Percentiles rank a stretch among this genome's conserved stretches.
Evolutionary conservation across 2,888 invertebrate genomes (phyloP).

Genomic region (Gymnosoma rotundatum): DNA sequence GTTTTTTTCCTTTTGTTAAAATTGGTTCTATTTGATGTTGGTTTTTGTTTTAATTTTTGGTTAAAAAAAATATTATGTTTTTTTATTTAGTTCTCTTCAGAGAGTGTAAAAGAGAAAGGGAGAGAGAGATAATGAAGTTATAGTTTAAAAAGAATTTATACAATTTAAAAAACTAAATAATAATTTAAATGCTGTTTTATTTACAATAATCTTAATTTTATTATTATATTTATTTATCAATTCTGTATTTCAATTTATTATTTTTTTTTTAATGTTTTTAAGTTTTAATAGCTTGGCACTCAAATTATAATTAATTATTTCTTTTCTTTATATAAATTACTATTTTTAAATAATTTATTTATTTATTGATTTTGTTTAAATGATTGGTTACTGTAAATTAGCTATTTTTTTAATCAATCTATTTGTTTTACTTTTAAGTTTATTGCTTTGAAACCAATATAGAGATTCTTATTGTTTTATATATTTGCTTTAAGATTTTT

Average conservation of each 20-base stretch:
- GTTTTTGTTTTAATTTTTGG: slow-evolving; percentile 62
- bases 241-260: slow-evolving; percentile 55
- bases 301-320: slow-evolving; percentile 75
- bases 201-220: slow-evolving; percentile 44
- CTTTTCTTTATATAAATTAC: slow-evolving; percentile 68
- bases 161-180: slow-evolving; percentile 68
- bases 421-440: slow-evolving; percentile 57
- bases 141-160: slow-evolving; percentile 35
- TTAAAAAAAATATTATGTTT: slow-evolving; percentile 25
- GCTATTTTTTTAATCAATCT: slow-evolving; percentile 67
- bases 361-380: slow-evolving; percentile 63
- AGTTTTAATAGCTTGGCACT: slow-evolving; percentile 81
- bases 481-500: slow-evolving; percentile 58
- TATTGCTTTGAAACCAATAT: slow-evolving; percentile 71
- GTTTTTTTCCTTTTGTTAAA: slow-evolving; percentile 32
- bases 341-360: slow-evolving; percentile 57
- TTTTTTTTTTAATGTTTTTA: slow-evolving; percentile 47
- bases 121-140: not conserved
- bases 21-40: slow-evolving; percentile 70
- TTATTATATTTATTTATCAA: slow-evolving; percentile 44
- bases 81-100: slow-evolving; percentile 10
- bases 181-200: slow-evolving; percentile 66
- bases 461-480: slow-evolving; percentile 67
- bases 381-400: slow-evolving; percentile 71
- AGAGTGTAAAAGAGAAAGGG: not conserved